Base-by-base conservation (phyloP, 23 tunicate species). In the Clavelina lepadiformis region DNA sequence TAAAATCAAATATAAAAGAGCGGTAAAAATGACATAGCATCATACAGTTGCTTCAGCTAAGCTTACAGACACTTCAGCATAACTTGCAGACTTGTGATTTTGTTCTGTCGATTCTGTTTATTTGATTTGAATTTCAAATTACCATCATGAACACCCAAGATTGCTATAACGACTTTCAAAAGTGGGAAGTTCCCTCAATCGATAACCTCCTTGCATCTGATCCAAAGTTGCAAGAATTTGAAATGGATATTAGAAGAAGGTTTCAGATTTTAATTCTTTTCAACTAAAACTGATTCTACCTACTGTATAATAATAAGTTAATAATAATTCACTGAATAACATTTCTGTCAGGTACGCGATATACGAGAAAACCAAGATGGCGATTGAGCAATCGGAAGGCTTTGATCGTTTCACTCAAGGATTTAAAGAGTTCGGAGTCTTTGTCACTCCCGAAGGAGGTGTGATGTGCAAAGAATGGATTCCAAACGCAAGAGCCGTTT, bases 401-500 rank as follows among this genome's bases (percentile, higher is more conserved):
- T 21, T 83, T 5, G 49, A 58, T 3, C 50, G 61, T 3, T 83
- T 76, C 52, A 33, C 71, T 24, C 44, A 33, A 23, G 41, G 74
- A 26, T 78, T 77, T 50, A 69, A 78, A 28, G 84, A 46, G 19
- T 83, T 76, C 61, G 93, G 93, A 19, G 38, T 83, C 29, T 52
- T 31, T 46, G 58, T 81, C 11, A 58, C 5, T 22, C 71, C 66
- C 7, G 73, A 77, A 50, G 72, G 78, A 36, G 63, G 73, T 27
- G 51, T 83, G 27, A 36, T 18, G 38, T 67, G 83, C 18, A 32
- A 29, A 61, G 93, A 83, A 60, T 83, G 93, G 93, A 74, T 69
- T 77, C 93, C 93, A 2, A 67, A 54, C 19, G 93, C 84, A 27
- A 77, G 35, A 61, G 72, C 83, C 51, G 93, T 83, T 36, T 83